These are phyloP conservation scores for Oophaga pumilio DNA, from an alignment of 2,113 vertebrate genomes.

Conservation along the genomic window DNA sequence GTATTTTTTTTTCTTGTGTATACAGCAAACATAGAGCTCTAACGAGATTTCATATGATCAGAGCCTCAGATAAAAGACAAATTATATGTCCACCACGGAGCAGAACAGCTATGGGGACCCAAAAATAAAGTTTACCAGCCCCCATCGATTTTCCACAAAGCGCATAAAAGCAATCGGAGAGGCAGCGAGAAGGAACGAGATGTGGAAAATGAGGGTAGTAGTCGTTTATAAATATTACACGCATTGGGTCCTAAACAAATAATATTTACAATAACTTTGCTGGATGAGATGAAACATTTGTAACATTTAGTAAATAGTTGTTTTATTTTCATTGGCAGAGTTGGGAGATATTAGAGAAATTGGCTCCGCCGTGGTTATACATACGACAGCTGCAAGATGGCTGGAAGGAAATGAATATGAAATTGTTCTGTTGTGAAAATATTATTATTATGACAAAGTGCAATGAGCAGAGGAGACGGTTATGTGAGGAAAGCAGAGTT, in stretches of 20 bases:
- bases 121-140: background rate
- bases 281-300: background rate
- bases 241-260: background rate
- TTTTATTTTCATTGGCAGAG: constrained; percentile 16
- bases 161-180: background rate
- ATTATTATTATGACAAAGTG: constrained; percentile 36
- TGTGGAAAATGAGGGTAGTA: too few relatives aligned
- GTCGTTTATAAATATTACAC: background rate
- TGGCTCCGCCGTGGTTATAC: background rate
- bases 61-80: too few relatives aligned
- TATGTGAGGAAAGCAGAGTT: background rate
- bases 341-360: background rate
- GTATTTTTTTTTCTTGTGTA: too few relatives aligned
- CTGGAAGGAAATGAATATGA: constrained; percentile 16
- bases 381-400: constrained; percentile 34
- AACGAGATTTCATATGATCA: background rate
- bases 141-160: background rate
- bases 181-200: background rate
- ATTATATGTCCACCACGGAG: too few relatives aligned
- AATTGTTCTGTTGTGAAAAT: constrained; percentile 26
- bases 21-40: too few relatives aligned
- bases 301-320: background rate
- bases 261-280: background rate
- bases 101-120: background rate
- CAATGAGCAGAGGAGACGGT: constrained; percentile 1